Base-by-base conservation (phyloP, 2,888 invertebrate species). In the Apeira syringaria region DNA sequence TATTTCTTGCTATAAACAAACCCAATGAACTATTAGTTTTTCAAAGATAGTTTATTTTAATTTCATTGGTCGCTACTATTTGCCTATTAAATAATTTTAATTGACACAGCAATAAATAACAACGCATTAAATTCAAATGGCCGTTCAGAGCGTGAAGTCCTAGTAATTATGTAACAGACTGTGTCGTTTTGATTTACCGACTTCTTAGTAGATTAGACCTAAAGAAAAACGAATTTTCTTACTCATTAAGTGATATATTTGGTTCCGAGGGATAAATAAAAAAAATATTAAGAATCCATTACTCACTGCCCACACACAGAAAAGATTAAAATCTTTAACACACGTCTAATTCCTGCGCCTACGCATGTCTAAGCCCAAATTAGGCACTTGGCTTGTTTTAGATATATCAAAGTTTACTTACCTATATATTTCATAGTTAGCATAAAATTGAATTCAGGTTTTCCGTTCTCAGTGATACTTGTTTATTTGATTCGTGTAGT, bases 251-350 rank as follows among this genome's bases (percentile, higher is more conserved):
- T 69, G 67, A 72, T 78, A 69, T 74, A 74, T 75, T 72, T 58
- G 61, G 67, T 53, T 63, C 62, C 58, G 64, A 74, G 72, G 68
- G 61, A 76, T 76, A 80, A 80, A 71, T 78, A 74, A 73, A 65
- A 69, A 76, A 77, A 72, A 71, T 78, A 74, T 72, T 64, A 69
- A 76, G 77, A 72, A 68, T 67, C 70, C 60, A 86, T 87, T 85
- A 80, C 71, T 89, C 79, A 80, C 78, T 73, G 56, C 87, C 88
- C 81, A 76, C 80, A 74, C 70, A 65, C 67, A 63, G 61, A 73
- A 74, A 73, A 68, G 83, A 83, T 82, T 83, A 78, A 76, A 81
- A 82, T 83, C 80, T 83, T 78, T 75, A 75, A 81, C 64, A 75
- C 64, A 74, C 73, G 52, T 59, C 60, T 75, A 81, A 80, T 81